Percentiles rank a stretch among this genome's conserved stretches.
Evolutionary conservation across 1,140 invertebrate genomes (phyloP).

Genomic region (Philotrypesis tridentata): DNA sequence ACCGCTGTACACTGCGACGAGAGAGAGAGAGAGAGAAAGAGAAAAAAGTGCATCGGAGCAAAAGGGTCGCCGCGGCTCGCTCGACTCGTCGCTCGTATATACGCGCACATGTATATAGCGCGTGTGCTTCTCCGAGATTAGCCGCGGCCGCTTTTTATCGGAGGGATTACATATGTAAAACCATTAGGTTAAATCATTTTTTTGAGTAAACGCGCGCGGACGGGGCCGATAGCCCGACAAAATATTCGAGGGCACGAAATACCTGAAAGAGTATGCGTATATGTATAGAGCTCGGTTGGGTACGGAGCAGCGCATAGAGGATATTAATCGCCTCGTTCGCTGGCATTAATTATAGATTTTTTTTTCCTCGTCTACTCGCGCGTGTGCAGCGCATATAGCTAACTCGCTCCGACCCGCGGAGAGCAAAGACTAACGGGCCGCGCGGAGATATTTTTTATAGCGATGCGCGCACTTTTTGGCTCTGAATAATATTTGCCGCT

Average conservation of each 20-base stretch:
- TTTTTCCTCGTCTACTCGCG: too few relatives aligned
- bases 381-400: too few relatives aligned
- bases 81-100: too few relatives aligned
- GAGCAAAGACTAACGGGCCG: conserved; percentile 31
- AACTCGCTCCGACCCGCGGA: neutral
- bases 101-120: conserved; percentile 56
- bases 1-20: too few relatives aligned
- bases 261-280: conserved; percentile 19
- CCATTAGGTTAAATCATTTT: conserved; percentile 74
- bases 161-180: conserved; percentile 73
- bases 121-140: conserved; percentile 72
- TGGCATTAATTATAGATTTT: conserved; percentile 43
- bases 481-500: neutral
- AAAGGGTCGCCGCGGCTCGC: conserved; percentile 35
- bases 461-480: neutral
- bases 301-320: conserved; percentile 42
- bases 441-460: neutral
- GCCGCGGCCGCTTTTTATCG: conserved; percentile 69
- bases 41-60: conserved; percentile 37
- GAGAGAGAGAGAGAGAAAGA: neutral
- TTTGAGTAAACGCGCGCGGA: conserved; percentile 65
- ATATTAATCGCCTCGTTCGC: conserved; percentile 54
- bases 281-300: too few relatives aligned
- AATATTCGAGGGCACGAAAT: conserved; percentile 62
- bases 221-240: conserved; percentile 59